Percentiles rank a stretch among this genome's conserved stretches.
Evolutionary conservation across 2,113 vertebrate species (phyloP).

Genomic region (Mirounga angustirostris): DNA sequence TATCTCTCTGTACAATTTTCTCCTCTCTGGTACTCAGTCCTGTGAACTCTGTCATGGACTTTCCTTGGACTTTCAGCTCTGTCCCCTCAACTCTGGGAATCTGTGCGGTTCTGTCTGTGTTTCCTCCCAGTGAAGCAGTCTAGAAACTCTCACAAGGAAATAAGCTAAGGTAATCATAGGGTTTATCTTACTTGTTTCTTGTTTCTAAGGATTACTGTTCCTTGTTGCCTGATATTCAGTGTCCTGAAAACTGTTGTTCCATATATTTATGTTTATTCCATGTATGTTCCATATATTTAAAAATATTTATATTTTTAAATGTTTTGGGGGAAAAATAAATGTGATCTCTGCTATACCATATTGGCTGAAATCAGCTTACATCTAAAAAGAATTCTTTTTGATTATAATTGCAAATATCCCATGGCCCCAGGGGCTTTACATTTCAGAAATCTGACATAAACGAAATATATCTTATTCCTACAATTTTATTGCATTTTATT

Average conservation of each 20-base stretch:
- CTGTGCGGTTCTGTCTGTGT: neutral
- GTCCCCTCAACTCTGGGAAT: neutral
- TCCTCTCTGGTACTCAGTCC: neutral
- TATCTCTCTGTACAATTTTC: neutral
- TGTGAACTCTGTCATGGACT: neutral
- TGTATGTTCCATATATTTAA: neutral
- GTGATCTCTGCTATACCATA: neutral
- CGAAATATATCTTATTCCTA: neutral
- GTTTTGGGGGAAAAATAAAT: neutral
- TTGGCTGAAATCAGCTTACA: neutral
- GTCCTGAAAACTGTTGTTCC: neutral
- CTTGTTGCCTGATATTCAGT: neutral
- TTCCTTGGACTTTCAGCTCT: neutral
- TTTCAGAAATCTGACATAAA: neutral
- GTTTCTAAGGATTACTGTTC: neutral
- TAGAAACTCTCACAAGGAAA: neutral
- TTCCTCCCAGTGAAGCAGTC: neutral
- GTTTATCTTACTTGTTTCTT: neutral
- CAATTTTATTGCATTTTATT: neutral
- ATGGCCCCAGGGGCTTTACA: neutral
- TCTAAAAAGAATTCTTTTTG: neutral
- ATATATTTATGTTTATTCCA: neutral
- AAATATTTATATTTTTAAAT: neutral
- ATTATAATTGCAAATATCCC: neutral
- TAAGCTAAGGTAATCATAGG: too few species aligned